phyloP scores from a whole-genome alignment of 2,113 vertebrate genomes.

The Telmatochromis sp. region DNA sequence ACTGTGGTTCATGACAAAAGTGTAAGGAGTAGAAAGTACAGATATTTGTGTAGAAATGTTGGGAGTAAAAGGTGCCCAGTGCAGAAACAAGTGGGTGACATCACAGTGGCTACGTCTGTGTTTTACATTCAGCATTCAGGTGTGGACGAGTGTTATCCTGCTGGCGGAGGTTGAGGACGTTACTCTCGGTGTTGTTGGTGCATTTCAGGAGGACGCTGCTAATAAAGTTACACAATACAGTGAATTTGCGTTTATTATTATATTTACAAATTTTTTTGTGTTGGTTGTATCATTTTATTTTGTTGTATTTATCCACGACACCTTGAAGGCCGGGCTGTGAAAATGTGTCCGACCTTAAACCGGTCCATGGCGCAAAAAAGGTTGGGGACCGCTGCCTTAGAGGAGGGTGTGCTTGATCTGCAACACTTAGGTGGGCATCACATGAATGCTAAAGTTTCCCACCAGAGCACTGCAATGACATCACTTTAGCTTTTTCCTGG shows the following conservation, averaged over 20 bases:
- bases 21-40: not conserved
- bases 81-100: not conserved
- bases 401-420: not conserved
- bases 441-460: not conserved
- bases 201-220: not conserved
- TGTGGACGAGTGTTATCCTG: not conserved
- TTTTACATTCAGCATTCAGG: not conserved
- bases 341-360: rapidly evolving
- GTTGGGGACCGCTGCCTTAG: not conserved
- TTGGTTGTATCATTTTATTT: not conserved
- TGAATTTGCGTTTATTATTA: rapidly evolving
- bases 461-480: not conserved
- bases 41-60: not conserved
- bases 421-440: not conserved
- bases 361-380: rapidly evolving
- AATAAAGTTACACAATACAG: not conserved
- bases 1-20: not conserved
- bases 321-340: not conserved
- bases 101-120: not conserved
- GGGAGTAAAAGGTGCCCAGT: not conserved
- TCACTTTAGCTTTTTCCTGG: not conserved
- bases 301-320: rapidly evolving
- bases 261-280: not conserved
- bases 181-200: rapidly evolving
- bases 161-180: rapidly evolving